Base-by-base conservation (phyloP, 2,797 vertebrate species). In the Myiothlypis chrysogaster region DNA sequence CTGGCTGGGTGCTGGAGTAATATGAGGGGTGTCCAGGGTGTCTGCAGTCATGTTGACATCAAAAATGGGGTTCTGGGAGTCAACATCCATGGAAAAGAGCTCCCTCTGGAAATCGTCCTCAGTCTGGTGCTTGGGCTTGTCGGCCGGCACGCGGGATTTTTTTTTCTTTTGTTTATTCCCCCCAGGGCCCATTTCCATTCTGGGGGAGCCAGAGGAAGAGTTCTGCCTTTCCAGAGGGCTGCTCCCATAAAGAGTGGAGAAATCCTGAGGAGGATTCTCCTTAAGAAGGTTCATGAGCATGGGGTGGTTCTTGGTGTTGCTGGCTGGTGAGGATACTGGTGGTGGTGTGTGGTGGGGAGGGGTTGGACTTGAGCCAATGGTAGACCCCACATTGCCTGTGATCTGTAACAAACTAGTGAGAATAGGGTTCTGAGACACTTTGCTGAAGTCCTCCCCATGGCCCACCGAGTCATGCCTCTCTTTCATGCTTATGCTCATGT, bases 241-340 rank as follows among this genome's bases (percentile, higher is more conserved):
- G 90, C 98, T 99, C 87, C 98, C 98, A 72, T 99, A 99, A 27
- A 99, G 96, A 14, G 98, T 95, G 34, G 99, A 99, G 96, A 99
- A 99, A 97, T 99, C 99, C 96, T 99, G 99, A 81, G 99, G 98
- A 80, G 99, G 99, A 97, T 99, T 99, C 97, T 99, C 99, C 96
- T 99, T 99, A 92, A 99, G 98, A 90, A 99, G 97, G 97, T 99
- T 99, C 99, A 99, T 99, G 96, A 99, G 97, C 99, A 99, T 99
- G 93, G 99, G 99, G 97, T 99, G 99, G 97, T 99, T 99, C 98
- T 99, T 99, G 96, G 99, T 99, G 98, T 99, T 99, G 98, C 99
- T 99, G 89, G 99, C 99, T 83, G 99, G 99, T 60, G 99, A 99
- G 64, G 99, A 99, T 84, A 99, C 99, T 64, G 99, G 98, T 55